A percentile compares a stretch with the other conserved stretches of the same genome.
Evolutionary conservation across 2,113 vertebrate species (phyloP).

Genomic region (Brachionichthys hirsutus): DNA sequence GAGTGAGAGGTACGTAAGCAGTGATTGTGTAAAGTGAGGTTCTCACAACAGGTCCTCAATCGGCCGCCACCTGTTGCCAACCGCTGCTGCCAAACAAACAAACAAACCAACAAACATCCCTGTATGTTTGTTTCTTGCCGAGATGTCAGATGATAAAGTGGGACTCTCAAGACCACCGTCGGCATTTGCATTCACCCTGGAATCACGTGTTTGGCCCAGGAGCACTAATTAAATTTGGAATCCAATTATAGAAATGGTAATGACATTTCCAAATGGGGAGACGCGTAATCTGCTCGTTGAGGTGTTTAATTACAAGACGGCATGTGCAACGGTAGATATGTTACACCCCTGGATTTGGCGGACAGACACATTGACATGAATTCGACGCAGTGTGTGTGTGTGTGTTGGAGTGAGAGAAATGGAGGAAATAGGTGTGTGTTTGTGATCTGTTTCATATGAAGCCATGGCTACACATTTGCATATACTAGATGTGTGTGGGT

Average conservation of each 20-base stretch:
- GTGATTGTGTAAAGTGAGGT: background rate
- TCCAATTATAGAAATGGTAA: slow-evolving; percentile 82
- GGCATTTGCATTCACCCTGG: slow-evolving; percentile 47
- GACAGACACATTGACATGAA: slow-evolving; percentile 42
- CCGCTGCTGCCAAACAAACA: no score
- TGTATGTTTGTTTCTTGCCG: slow-evolving; percentile 15
- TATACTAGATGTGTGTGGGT: background rate
- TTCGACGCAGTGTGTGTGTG: slow-evolving; percentile 7
- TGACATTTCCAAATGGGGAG: slow-evolving; percentile 83
- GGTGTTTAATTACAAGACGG: slow-evolving; percentile 81
- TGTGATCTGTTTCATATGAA: slow-evolving; percentile 3
- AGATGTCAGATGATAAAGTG: slow-evolving; percentile 23
- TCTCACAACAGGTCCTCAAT: background rate
- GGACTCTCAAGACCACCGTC: slow-evolving; percentile 51
- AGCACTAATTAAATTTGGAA: slow-evolving; percentile 81
- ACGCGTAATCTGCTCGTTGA: slow-evolving; percentile 82
- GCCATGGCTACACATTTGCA: background rate
- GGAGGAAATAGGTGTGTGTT: background rate
- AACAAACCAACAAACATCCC: no score
- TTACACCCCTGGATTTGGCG: slow-evolving; percentile 61
- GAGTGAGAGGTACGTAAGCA: no score
- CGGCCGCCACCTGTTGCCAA: no score
- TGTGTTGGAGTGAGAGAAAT: no score
- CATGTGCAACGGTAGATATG: slow-evolving; percentile 76
- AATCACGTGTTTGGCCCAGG: slow-evolving; percentile 74